Percentiles rank a stretch among this genome's conserved stretches.
Evolutionary conservation across 2,797 vertebrate genomes (phyloP).

Genomic region (Poliocrania exsul): DNA sequence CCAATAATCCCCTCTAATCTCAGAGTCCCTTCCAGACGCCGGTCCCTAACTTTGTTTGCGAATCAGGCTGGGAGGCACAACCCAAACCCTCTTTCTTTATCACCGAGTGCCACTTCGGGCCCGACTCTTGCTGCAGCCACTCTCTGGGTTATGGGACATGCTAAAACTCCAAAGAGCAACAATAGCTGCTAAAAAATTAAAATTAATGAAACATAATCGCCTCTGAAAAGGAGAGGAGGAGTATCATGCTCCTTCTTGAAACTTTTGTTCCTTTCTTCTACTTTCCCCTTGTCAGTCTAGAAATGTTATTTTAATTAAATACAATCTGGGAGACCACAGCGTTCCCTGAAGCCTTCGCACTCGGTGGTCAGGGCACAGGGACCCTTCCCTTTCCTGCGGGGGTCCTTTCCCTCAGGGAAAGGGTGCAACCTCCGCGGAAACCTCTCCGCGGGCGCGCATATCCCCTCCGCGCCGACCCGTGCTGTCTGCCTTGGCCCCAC

Average conservation of each 20-base stretch:
- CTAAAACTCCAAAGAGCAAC: neutral
- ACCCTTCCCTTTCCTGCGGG: neutral
- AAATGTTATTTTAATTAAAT: neutral
- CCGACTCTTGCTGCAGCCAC: neutral
- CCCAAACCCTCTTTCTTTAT: neutral
- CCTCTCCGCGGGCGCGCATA: neutral
- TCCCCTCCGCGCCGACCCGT: neutral
- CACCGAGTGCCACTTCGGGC: neutral
- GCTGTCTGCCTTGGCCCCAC: neutral
- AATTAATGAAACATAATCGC: neutral
- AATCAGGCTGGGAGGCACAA: slow-evolving; percentile 3
- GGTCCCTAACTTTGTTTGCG: slow-evolving; percentile 49
- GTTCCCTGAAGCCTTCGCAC: neutral
- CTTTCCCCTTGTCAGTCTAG: neutral
- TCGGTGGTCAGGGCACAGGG: neutral
- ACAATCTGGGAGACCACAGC: neutral
- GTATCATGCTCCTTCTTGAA: neutral
- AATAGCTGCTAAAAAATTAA: neutral
- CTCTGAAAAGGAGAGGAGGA: neutral
- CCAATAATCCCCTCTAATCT: slow-evolving; percentile 69
- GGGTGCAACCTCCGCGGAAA: neutral
- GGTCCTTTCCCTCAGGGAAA: neutral
- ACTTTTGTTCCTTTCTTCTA: slow-evolving; percentile 7
- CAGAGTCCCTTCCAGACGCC: slow-evolving; percentile 52
- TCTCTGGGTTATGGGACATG: neutral